Evolutionary conservation across 1,140 invertebrate genomes (phyloP), one percentile per base, ranked within the genome.

Genomic region (Drosophila quadrilineata): DNA sequence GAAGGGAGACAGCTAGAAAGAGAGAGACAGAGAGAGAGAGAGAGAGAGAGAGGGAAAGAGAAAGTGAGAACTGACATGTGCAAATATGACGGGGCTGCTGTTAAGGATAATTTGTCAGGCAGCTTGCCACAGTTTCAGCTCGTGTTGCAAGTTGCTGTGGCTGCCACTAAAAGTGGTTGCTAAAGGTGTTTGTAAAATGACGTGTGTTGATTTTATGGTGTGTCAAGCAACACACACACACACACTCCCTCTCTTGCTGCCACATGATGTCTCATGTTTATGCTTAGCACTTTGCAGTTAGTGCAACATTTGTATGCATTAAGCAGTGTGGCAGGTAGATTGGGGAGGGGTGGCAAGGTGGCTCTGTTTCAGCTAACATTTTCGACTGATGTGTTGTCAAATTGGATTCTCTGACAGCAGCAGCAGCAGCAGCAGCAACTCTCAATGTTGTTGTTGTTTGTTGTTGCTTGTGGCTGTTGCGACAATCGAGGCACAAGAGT

Each of bases 301-400:
- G 54, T 77, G 79, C 73, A 84, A 67, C 82, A 85, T 84, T 85
- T 77, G 77, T 77, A 67, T 71, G 73, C 76, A 72, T 80, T 82
- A 80, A 82, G 74, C 57, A 60, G n/a, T n/a, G n/a, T n/a, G n/a
- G n/a, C n/a, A n/a, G n/a, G n/a, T 74, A 79, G 67, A 71, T 64
- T 50, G n/a, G 21, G 8, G 40, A 24, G 22, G 24, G 36, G 33
- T 10, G 33, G 16, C 69, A 64, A 35, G 35, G 35, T 57, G 45
- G 35, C n/a, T n/a, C n/a, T n/a, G 60, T 36, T 58, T 35, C 41
- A 49, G 26, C 71, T 71, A 71, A 67, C 45, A 38, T 49, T 58
- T 45, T 12, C 12, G 21, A 16, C 57, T 24, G 24, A 57, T 48
- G 24, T 28, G 35, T 33, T 49, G 9, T 21, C 28, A 63, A 63